phyloP scores from a whole-genome alignment of 1,140 invertebrate species.

The Wiebesia pumilae region DNA sequence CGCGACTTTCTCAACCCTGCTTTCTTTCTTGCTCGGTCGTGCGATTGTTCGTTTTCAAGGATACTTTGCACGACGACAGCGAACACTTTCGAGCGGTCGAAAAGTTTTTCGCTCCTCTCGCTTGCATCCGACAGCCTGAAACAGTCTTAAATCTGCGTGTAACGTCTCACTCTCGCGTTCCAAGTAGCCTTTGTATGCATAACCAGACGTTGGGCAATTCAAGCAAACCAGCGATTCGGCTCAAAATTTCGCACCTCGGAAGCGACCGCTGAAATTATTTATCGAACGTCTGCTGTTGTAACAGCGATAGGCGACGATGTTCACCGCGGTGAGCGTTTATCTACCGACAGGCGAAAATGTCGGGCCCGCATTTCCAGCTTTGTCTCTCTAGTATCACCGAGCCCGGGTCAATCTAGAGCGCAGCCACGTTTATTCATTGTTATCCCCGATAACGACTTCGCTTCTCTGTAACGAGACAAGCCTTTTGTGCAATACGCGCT shows the following conservation, averaged over 20 bases:
- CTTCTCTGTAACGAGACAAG: slow-evolving; percentile 39
- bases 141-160: neutral
- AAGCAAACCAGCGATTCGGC: neutral
- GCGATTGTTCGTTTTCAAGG: neutral
- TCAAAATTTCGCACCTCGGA: neutral
- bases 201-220: slow-evolving; percentile 7
- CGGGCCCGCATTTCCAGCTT: too few relatives aligned
- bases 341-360: too few relatives aligned
- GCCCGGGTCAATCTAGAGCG: neutral
- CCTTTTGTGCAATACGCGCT: slow-evolving; percentile 2
- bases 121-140: neutral
- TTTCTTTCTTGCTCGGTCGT: neutral
- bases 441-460: slow-evolving; percentile 36
- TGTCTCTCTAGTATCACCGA: too few relatives aligned
- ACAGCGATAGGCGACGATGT: neutral
- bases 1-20: neutral
- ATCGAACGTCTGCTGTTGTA: neutral
- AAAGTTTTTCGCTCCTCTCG: neutral
- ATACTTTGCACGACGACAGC: neutral
- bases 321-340: neutral
- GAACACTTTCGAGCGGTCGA: slow-evolving; percentile 11
- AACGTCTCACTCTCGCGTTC: too few relatives aligned
- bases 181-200: neutral
- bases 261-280: slow-evolving; percentile 15
- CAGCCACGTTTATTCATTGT: neutral